These are phyloP conservation scores for Pinna nobilis DNA, from an alignment of 1,140 invertebrate species.

Conservation along the genomic window DNA sequence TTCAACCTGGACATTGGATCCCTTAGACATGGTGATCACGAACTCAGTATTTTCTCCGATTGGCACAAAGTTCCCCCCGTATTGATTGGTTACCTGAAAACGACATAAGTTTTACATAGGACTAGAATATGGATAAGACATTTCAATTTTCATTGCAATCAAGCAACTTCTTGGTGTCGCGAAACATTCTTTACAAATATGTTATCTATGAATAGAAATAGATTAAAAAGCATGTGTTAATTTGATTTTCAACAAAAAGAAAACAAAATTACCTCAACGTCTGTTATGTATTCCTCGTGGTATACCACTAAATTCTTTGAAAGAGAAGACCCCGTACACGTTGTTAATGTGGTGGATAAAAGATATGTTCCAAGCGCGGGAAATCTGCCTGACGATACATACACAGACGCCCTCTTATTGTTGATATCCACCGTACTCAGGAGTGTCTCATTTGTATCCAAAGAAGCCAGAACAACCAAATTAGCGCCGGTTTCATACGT, in stretches of 20 bases:
- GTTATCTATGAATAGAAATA: background rate
- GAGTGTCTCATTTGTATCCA: background rate
- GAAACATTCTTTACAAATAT: background rate
- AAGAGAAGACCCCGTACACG: background rate
- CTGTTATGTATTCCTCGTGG: conserved; percentile 11
- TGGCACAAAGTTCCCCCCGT: background rate
- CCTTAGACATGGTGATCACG: background rate
- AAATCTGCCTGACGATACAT: background rate
- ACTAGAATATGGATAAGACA: background rate
- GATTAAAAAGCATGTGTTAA: background rate
- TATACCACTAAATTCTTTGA: conserved; percentile 10
- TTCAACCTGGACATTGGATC: conserved; percentile 17
- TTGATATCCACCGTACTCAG: background rate
- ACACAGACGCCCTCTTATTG: background rate
- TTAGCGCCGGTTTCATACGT: background rate
- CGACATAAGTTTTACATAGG: background rate
- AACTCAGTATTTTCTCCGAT: conserved; percentile 1
- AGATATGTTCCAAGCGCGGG: conserved; percentile 9
- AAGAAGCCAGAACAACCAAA: background rate
- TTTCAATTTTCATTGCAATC: background rate
- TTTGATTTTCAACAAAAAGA: background rate
- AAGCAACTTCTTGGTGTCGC: background rate
- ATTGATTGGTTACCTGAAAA: background rate
- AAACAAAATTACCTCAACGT: background rate
- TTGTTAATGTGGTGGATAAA: background rate